phyloP scores from a whole-genome alignment of 2,888 invertebrate species.

The Rhamphomyia laevipes region DNA sequence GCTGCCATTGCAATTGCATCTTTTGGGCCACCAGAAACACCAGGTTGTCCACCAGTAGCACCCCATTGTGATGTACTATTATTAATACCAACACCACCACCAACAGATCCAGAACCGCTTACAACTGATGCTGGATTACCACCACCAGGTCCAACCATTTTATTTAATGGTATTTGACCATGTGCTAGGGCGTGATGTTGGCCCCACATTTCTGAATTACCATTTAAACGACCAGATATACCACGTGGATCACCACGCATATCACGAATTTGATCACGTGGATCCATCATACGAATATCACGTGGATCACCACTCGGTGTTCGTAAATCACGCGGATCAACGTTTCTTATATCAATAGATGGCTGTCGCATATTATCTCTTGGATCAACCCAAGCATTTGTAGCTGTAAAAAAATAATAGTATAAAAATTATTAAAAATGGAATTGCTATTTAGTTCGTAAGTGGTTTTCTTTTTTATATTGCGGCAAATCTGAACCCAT shows the following conservation, averaged over 20 bases:
- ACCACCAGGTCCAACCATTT: slow-evolving; percentile 43
- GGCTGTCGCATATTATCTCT: slow-evolving; percentile 43
- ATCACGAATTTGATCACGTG: slow-evolving; percentile 45
- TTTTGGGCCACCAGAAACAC: slow-evolving; percentile 33
- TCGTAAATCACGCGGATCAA: slow-evolving; percentile 41
- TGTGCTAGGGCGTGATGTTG: slow-evolving; percentile 40
- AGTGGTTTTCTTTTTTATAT: no score
- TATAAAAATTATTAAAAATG: no score
- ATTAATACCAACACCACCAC: slow-evolving; percentile 42
- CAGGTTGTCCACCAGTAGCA: slow-evolving; percentile 19
- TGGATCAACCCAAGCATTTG: slow-evolving; percentile 47
- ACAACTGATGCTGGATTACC: slow-evolving; percentile 29
- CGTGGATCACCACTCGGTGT: slow-evolving; percentile 32
- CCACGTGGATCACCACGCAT: slow-evolving; percentile 62
- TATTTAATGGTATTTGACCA: slow-evolving; percentile 33
- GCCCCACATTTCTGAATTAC: slow-evolving; percentile 71
- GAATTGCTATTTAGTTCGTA: no score
- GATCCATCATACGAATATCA: slow-evolving; percentile 39
- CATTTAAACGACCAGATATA: slow-evolving; percentile 72
- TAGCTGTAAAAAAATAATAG: slow-evolving; percentile 23
- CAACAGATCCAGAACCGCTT: slow-evolving; percentile 25
- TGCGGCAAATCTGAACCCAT: no score
- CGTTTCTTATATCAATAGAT: slow-evolving; percentile 41
- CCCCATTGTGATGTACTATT: slow-evolving; percentile 39
- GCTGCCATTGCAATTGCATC: slow-evolving; percentile 22